phyloP scores from a whole-genome alignment of 2,113 vertebrate species.

The Scytalopus superciliaris region DNA sequence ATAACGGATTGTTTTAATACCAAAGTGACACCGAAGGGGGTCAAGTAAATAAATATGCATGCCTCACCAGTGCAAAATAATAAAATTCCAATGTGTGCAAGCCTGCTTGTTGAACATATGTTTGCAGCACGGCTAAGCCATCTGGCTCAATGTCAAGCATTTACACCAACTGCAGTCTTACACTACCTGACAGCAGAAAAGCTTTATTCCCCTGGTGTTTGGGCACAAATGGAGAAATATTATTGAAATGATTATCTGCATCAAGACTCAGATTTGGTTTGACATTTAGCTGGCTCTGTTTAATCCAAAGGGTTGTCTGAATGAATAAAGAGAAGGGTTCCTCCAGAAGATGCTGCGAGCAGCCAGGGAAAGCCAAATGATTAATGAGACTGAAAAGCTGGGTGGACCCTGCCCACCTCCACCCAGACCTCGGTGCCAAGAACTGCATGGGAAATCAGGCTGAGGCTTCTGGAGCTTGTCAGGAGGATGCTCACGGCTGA shows the following conservation, averaged over 20 bases:
- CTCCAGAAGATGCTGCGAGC: constrained; percentile 91
- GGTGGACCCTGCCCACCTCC: constrained; percentile 96
- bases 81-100: constrained; percentile 94
- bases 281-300: constrained; percentile 99
- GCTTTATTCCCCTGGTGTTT: constrained; percentile 98
- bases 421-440: constrained; percentile 93
- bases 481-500: constrained; percentile 48
- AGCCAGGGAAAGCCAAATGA: constrained; percentile 87
- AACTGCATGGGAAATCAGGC: constrained; percentile 89
- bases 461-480: constrained; percentile 73
- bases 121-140: constrained; percentile 98
- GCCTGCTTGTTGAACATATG: constrained; percentile 99
- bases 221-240: constrained; percentile 99
- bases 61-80: constrained; percentile 95
- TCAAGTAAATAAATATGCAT: constrained; percentile 97
- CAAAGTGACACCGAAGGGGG: constrained; percentile 79
- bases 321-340: constrained; percentile 97
- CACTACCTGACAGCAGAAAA: constrained; percentile 99
- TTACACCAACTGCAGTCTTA: constrained; percentile 99
- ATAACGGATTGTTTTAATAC: constrained; percentile 76
- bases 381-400: constrained; percentile 98
- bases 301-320: constrained; percentile 99
- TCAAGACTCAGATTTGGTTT: constrained; percentile 99
- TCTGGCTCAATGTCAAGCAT: constrained; percentile 99
- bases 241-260: constrained; percentile 99